Conservation (phyloP, 2,888 invertebrate genomes). For the Epistrophe grossulariae region DNA sequence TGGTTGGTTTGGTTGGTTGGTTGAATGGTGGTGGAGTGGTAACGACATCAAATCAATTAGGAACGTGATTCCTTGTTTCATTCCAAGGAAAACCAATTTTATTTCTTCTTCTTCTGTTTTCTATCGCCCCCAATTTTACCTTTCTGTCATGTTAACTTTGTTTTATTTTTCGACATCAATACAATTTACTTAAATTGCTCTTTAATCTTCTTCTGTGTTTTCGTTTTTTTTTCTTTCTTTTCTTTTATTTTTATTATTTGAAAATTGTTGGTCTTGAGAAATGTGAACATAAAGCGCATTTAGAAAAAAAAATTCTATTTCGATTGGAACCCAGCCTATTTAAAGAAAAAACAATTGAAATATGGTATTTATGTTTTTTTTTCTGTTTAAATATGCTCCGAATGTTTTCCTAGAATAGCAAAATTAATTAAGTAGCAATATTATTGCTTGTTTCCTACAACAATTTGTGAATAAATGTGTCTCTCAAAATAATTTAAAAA, state of each 20-base stretch:
- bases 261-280: background rate
- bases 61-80: constrained; percentile 63
- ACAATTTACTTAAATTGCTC: constrained; percentile 68
- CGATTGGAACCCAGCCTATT: too few species aligned
- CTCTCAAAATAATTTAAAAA: too few species aligned
- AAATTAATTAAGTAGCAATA: too few species aligned
- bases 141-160: constrained; percentile 65
- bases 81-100: constrained; percentile 64
- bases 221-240: background rate
- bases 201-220: constrained; percentile 49
- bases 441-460: too few species aligned
- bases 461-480: too few species aligned
- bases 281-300: background rate
- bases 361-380: too few species aligned
- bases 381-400: too few species aligned
- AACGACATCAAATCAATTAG: constrained; percentile 73
- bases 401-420: too few species aligned
- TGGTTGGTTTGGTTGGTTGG: background rate
- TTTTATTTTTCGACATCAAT: constrained; percentile 65
- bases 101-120: constrained; percentile 46
- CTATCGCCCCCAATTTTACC: constrained; percentile 64
- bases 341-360: too few species aligned
- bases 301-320: too few species aligned
- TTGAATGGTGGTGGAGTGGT: constrained; percentile 39
- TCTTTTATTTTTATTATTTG: background rate